A percentile compares a stretch with the other conserved stretches of the same genome.
phyloP scores from a whole-genome alignment of 2,797 vertebrate genomes.

The Paratrypauchen microcephalus region DNA sequence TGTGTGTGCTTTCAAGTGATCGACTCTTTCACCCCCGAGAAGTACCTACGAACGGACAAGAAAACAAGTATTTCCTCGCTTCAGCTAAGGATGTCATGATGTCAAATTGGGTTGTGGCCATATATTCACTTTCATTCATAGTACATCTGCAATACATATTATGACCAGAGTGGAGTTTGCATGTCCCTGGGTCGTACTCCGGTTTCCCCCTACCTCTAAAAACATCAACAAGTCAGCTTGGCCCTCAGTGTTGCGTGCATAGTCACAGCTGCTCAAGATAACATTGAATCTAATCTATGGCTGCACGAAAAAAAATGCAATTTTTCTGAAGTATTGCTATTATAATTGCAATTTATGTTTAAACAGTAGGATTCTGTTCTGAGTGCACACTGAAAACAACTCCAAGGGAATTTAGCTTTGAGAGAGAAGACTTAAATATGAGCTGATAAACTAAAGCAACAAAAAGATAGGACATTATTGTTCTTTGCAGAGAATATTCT shows the following conservation, averaged over 20 bases:
- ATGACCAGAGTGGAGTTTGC: neutral
- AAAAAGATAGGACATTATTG: too few species aligned
- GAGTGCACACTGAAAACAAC: too few species aligned
- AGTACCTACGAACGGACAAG: constrained; percentile 39
- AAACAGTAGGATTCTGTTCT: too few species aligned
- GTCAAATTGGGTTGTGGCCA: neutral
- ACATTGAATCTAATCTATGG: too few species aligned
- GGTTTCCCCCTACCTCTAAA: neutral
- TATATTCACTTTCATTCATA: neutral
- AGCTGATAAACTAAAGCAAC: too few species aligned
- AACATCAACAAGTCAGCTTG: neutral
- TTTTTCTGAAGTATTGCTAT: too few species aligned
- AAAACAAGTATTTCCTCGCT: constrained; percentile 51
- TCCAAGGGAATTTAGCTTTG: too few species aligned
- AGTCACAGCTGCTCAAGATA: too few species aligned
- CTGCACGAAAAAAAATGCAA: too few species aligned
- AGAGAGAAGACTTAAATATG: too few species aligned
- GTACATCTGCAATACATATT: neutral
- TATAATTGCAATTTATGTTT: too few species aligned
- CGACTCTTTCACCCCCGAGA: constrained; percentile 46
- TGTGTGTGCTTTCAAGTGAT: constrained; percentile 68
- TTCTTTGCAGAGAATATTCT: too few species aligned
- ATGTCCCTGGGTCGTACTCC: neutral
- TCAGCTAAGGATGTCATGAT: neutral
- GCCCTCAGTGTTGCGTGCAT: neutral